Conservation (phyloP, 2,113 vertebrate species). For the Oryzias woworae region DNA sequence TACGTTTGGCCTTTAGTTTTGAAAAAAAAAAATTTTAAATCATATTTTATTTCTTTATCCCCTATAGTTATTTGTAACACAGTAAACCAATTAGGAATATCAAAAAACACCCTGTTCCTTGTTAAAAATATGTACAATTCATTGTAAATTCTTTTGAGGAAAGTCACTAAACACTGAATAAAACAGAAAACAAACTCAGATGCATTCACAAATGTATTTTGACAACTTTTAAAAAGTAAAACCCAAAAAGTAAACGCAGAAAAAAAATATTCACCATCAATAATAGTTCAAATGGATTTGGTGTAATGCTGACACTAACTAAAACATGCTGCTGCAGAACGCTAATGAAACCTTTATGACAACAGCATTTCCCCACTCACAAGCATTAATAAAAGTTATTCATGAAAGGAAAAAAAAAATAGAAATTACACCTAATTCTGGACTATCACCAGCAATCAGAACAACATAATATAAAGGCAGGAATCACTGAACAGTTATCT, state of each 20-base stretch:
- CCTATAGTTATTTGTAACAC: neutral
- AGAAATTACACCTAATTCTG: slow-evolving; percentile 42
- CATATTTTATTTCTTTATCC: neutral
- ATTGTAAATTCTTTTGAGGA: slow-evolving; percentile 2
- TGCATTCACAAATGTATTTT: too few relatives aligned
- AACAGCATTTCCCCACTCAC: slow-evolving; percentile 11
- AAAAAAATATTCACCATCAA: too few relatives aligned
- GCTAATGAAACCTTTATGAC: too few relatives aligned
- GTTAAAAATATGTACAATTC: slow-evolving; percentile 35
- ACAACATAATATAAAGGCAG: slow-evolving; percentile 55
- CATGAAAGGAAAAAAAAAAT: slow-evolving; percentile 22
- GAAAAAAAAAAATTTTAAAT: neutral
- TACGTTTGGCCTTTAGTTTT: neutral
- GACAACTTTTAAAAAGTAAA: too few relatives aligned
- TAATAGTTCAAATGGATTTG: too few relatives aligned
- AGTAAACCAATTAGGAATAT: neutral
- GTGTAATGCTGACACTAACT: too few relatives aligned
- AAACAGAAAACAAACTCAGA: neutral
- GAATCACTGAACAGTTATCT: slow-evolving; percentile 48
- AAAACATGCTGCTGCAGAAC: too few relatives aligned
- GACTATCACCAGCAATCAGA: slow-evolving; percentile 48
- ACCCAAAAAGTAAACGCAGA: too few relatives aligned
- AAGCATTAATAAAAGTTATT: slow-evolving; percentile 44
- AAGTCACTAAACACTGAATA: neutral
- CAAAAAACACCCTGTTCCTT: slow-evolving; percentile 8